Conservation (phyloP, 1,140 invertebrate species). For the Zaprionus inermis region DNA sequence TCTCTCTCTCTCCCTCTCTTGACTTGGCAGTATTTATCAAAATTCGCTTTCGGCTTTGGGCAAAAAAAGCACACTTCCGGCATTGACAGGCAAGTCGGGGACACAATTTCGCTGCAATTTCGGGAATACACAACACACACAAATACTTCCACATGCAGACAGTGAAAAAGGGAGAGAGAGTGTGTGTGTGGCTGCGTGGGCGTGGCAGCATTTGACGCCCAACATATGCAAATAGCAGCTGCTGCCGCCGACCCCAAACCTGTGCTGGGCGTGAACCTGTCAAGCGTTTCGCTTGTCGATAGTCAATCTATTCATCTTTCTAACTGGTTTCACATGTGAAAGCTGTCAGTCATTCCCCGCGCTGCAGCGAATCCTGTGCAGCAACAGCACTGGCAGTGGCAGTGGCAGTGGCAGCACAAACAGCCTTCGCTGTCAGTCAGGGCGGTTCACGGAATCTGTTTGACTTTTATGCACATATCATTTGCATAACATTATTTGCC, state of each 20-base stretch:
- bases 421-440: constrained; percentile 9
- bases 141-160: neutral
- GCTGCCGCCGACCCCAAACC: neutral
- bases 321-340: constrained; percentile 81
- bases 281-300: constrained; percentile 78
- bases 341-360: constrained; percentile 69
- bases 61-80: constrained; percentile 9
- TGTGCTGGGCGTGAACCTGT: constrained; percentile 63
- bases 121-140: constrained; percentile 46
- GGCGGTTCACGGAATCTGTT: constrained; percentile 54
- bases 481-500: constrained; percentile 83
- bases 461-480: constrained; percentile 84
- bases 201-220: constrained; percentile 58
- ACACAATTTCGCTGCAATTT: constrained; percentile 67
- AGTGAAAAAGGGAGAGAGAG: neutral
- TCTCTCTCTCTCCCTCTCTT: neutral
- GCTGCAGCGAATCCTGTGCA: constrained; percentile 2
- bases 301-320: constrained; percentile 81
- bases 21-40: constrained; percentile 70
- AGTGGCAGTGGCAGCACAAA: constrained; percentile 12
- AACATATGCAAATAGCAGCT: constrained; percentile 70
- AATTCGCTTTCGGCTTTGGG: constrained; percentile 58
- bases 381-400: neutral
- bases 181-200: neutral
- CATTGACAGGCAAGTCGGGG: constrained; percentile 22